phyloP scores from a whole-genome alignment of 1,140 invertebrate species.

The Drosophila repletoides region DNA sequence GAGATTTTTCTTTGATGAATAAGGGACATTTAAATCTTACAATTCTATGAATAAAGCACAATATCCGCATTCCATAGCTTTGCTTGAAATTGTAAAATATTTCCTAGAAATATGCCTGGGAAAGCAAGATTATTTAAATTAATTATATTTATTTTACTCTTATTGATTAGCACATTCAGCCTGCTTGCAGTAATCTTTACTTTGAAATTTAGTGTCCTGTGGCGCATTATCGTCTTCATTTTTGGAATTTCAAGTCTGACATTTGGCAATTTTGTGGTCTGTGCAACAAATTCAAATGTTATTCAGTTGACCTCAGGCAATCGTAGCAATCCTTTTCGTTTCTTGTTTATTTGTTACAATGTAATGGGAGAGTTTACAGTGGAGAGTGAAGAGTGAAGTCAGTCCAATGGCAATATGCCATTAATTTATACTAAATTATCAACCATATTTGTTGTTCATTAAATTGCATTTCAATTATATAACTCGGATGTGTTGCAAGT shows the following conservation, averaged over 20 bases:
- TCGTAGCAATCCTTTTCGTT: conserved; percentile 9
- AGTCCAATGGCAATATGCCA: conserved; percentile 40
- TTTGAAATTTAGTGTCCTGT: neutral
- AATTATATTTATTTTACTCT: no score
- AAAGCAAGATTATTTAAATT: no score
- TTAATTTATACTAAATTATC: conserved; percentile 73
- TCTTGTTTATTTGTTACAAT: conserved; percentile 23
- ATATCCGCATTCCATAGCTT: no score
- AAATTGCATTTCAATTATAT: conserved; percentile 69
- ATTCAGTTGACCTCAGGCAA: conserved; percentile 16
- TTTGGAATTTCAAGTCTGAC: conserved; percentile 7
- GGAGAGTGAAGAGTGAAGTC: neutral
- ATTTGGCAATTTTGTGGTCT: conserved; percentile 37
- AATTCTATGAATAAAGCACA: no score
- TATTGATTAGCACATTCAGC: neutral
- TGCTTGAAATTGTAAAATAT: no score
- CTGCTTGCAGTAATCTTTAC: no score
- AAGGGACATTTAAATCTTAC: no score
- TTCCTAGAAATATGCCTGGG: no score
- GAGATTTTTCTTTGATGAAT: no score
- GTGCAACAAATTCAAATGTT: conserved; percentile 1
- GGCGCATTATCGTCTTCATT: neutral
- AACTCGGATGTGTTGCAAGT: conserved; percentile 43
- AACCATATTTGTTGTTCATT: conserved; percentile 73
- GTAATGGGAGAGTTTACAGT: no score